Percentiles rank a stretch among this genome's conserved stretches.
Conservation (phyloP, 2,113 vertebrate genomes). For the Tachysurus vachellii region DNA sequence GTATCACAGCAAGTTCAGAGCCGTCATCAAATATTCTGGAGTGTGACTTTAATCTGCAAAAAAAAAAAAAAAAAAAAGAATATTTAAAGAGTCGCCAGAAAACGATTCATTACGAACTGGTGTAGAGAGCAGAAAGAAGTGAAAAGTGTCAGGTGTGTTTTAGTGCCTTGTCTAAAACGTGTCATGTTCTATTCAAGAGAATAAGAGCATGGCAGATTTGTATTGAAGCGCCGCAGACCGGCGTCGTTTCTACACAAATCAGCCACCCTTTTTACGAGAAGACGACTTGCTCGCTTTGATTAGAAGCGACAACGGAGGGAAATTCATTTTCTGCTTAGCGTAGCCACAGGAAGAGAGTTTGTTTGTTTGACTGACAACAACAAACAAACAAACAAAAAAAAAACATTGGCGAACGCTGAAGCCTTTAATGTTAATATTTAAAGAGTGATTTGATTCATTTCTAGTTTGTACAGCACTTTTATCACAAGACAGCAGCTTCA, state of each 20-base stretch:
- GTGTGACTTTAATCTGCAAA: not conserved
- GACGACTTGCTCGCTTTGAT: slow-evolving; percentile 37
- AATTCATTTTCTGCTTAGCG: slow-evolving; percentile 23
- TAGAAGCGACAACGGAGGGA: slow-evolving; percentile 27
- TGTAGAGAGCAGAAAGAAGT: not conserved
- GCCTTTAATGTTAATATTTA: slow-evolving; percentile 49
- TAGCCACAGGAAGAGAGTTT: slow-evolving; percentile 13
- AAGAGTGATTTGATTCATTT: not conserved
- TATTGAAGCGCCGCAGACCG: not conserved
- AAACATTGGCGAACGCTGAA: slow-evolving; percentile 11
- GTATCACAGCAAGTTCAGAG: not conserved
- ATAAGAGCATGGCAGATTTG: not conserved
- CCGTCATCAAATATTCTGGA: not conserved
- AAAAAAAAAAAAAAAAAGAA: too few species aligned
- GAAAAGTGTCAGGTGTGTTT: not conserved
- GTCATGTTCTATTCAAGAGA: slow-evolving; percentile 22
- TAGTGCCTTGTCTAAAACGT: not conserved
- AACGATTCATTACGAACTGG: not conserved
- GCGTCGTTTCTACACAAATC: slow-evolving; percentile 27
- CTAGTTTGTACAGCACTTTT: not conserved
- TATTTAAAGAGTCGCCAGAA: not conserved
- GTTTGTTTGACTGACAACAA: slow-evolving; percentile 32
- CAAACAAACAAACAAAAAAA: not conserved
- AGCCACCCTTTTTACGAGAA: slow-evolving; percentile 24
- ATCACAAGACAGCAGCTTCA: not conserved